These are phyloP conservation scores for Triplophysa rosa DNA, from an alignment of 2,113 vertebrate species.

Conservation along the genomic window DNA sequence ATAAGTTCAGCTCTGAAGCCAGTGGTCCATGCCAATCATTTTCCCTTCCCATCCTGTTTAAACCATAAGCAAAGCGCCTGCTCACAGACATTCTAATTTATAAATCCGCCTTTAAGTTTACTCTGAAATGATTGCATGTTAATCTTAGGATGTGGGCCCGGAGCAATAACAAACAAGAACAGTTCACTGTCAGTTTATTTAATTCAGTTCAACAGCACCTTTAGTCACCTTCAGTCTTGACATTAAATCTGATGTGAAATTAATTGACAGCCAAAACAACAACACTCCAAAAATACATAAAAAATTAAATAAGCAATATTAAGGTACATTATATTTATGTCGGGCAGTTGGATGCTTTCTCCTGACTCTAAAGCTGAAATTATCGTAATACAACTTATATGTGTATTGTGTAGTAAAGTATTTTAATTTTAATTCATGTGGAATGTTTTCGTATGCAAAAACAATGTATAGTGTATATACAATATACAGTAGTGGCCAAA, in stretches of 20 bases:
- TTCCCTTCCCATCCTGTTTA: background rate
- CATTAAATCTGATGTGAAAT: background rate
- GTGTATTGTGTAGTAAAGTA: no score
- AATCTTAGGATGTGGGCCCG: conserved; percentile 3
- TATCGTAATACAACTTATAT: no score
- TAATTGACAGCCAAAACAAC: no score
- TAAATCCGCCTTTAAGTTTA: background rate
- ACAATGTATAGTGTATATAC: no score
- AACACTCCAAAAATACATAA: background rate
- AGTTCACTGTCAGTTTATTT: no score
- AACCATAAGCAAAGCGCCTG: conserved; percentile 6
- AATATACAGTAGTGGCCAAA: no score
- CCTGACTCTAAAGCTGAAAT: no score
- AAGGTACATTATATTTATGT: no score
- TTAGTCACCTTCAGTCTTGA: background rate
- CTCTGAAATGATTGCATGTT: conserved; percentile 2
- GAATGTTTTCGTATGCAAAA: no score
- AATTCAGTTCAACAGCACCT: background rate
- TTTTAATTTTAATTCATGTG: no score
- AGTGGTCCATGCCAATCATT: conserved; percentile 40
- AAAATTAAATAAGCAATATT: background rate
- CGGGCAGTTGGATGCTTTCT: no score
- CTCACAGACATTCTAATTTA: conserved; percentile 13
- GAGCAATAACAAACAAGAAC: background rate
- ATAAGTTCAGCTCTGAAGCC: conserved; percentile 14